These are phyloP conservation scores for Emberiza fucata DNA, from an alignment of 2,113 vertebrate genomes.

Conservation along the genomic window DNA sequence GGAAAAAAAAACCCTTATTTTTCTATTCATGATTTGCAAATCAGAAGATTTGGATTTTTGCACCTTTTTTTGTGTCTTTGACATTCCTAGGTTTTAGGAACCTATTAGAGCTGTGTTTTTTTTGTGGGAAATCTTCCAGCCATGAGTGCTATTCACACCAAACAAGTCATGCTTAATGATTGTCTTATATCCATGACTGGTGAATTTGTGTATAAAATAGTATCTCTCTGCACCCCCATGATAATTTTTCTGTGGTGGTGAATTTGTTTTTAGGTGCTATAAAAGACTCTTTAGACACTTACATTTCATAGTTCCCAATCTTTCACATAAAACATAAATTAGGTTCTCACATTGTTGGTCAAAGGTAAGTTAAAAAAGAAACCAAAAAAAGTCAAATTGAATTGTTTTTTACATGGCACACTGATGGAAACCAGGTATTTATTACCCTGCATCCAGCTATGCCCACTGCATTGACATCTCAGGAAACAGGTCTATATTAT, in stretches of 20 bases:
- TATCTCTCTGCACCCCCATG: background rate
- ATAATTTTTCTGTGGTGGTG: background rate
- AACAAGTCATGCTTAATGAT: background rate
- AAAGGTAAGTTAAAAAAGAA: background rate
- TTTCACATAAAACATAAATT: background rate
- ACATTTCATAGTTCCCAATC: background rate
- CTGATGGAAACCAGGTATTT: background rate
- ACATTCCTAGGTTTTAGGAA: background rate
- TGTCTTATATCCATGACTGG: background rate
- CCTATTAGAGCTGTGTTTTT: background rate
- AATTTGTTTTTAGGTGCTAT: background rate
- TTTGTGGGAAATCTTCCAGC: background rate
- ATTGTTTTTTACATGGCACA: background rate
- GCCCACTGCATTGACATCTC: background rate
- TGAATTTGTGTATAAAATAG: background rate
- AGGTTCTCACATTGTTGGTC: background rate
- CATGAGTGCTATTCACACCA: fast-evolving
- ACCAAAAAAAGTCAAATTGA: background rate
- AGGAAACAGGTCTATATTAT: background rate
- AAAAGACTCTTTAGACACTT: background rate
- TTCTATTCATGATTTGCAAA: background rate
- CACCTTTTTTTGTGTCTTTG: background rate
- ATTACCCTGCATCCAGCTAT: background rate
- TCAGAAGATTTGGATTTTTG: background rate
- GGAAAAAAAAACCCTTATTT: background rate